A percentile compares a stretch with the other conserved stretches of the same genome.
Evolutionary conservation across 2,888 invertebrate species (phyloP).

Genomic region (Brenthis daphne): DNA sequence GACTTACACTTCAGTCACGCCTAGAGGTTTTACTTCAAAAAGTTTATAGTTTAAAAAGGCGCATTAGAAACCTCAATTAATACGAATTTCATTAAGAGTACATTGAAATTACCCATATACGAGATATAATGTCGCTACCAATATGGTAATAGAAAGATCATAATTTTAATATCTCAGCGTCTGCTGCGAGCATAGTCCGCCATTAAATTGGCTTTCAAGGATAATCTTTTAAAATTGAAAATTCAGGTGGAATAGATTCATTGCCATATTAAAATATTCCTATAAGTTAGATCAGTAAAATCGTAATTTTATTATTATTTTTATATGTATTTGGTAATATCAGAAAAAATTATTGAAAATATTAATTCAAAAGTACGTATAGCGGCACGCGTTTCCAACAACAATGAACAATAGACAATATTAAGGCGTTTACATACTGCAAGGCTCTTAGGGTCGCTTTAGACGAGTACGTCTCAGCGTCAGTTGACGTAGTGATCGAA

Average conservation of each 20-base stretch:
- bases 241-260: slow-evolving; percentile 19
- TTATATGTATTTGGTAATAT: not conserved
- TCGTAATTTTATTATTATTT: not conserved
- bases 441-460: slow-evolving; percentile 44
- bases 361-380: not conserved
- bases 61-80: too few species aligned
- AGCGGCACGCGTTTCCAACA: slow-evolving; percentile 11
- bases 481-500: slow-evolving; percentile 98
- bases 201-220: slow-evolving; percentile 25
- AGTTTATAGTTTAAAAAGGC: too few species aligned
- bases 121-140: slow-evolving; percentile 8
- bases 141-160: slow-evolving; percentile 28
- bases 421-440: slow-evolving; percentile 31
- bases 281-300: not conserved
- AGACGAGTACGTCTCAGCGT: slow-evolving; percentile 80
- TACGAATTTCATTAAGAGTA: not conserved
- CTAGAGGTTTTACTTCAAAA: too few species aligned
- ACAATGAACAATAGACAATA: slow-evolving; percentile 20
- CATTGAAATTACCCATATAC: slow-evolving; percentile 1
- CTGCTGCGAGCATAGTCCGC: slow-evolving; percentile 21
- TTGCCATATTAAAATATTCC: slow-evolving; percentile 4
- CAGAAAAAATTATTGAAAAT: not conserved
- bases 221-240: slow-evolving; percentile 25
- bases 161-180: slow-evolving; percentile 26
- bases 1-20: too few species aligned